phyloP scores from a whole-genome alignment of 2,797 vertebrate genomes.

The Mormyrus hasselquistii region DNA sequence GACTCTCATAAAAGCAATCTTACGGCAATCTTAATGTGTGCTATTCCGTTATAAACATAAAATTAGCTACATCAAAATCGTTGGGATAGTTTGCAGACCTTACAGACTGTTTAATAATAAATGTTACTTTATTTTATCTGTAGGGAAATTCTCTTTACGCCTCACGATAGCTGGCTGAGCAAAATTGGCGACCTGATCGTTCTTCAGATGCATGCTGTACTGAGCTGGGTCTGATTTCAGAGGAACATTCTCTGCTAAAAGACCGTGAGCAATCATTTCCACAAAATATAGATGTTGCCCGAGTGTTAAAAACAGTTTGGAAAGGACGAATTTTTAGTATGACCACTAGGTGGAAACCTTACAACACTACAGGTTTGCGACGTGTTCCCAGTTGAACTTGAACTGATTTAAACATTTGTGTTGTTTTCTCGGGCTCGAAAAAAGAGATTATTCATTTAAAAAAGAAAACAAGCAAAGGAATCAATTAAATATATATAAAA shows the following conservation, averaged over 20 bases:
- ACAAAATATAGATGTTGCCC: not conserved
- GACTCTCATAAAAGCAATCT: no score
- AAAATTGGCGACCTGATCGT: not conserved
- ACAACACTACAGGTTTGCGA: not conserved
- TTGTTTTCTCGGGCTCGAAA: not conserved
- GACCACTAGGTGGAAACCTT: not conserved
- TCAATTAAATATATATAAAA: not conserved
- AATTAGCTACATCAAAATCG: not conserved
- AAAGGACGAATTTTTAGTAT: not conserved
- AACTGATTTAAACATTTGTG: not conserved
- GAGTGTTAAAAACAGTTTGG: not conserved
- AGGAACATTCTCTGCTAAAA: not conserved
- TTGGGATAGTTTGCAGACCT: not conserved
- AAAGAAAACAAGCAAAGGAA: not conserved
- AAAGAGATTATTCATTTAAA: not conserved
- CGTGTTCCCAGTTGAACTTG: not conserved
- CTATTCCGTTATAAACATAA: not conserved
- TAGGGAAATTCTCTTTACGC: not conserved
- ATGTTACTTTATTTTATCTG: not conserved
- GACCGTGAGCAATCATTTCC: not conserved
- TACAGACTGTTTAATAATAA: not conserved
- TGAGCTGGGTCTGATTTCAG: not conserved
- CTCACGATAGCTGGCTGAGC: not conserved
- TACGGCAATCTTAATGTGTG: no score
- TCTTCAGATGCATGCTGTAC: not conserved